A percentile compares a stretch with the other conserved stretches of the same genome.
Conservation (phyloP, 2,888 invertebrate genomes). For the Zygaena filipendulae region DNA sequence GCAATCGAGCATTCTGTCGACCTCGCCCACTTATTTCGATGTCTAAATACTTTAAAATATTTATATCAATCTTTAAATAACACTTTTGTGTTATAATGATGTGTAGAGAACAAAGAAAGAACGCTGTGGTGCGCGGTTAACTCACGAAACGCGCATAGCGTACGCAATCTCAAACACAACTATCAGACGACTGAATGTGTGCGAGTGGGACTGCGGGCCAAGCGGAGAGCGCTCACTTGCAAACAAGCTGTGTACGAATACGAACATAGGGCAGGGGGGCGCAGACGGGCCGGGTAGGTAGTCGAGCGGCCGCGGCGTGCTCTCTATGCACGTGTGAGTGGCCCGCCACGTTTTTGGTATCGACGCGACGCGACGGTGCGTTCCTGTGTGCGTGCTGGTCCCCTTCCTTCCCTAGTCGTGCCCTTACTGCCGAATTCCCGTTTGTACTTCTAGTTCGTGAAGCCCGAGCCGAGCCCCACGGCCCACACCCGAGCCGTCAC, state of each 20-base stretch:
- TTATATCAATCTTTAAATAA: no score
- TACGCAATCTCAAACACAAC: slow-evolving; percentile 41
- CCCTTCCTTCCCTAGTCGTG: neutral
- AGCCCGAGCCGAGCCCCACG: no score
- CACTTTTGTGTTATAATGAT: slow-evolving; percentile 26
- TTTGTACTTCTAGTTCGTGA: no score
- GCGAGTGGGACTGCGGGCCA: no score
- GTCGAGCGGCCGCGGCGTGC: slow-evolving; percentile 23
- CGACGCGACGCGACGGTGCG: slow-evolving; percentile 14
- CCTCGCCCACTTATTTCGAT: slow-evolving; percentile 40
- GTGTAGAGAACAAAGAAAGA: slow-evolving; percentile 29
- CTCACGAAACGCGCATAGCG: slow-evolving; percentile 27
- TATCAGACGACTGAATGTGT: no score
- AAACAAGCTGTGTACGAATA: no score
- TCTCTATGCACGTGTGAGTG: no score
- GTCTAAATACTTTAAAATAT: neutral
- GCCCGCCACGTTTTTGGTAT: slow-evolving; percentile 22
- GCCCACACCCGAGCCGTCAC: no score
- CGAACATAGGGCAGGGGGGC: slow-evolving; percentile 20
- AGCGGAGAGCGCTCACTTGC: no score
- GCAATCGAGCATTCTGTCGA: slow-evolving; percentile 23
- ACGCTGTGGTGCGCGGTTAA: slow-evolving; percentile 17
- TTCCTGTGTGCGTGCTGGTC: slow-evolving; percentile 2
- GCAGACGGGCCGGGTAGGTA: slow-evolving; percentile 13
- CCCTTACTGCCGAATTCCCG: no score